Conservation (phyloP, 1,140 invertebrate genomes). For the Sitobion miscanthi region DNA sequence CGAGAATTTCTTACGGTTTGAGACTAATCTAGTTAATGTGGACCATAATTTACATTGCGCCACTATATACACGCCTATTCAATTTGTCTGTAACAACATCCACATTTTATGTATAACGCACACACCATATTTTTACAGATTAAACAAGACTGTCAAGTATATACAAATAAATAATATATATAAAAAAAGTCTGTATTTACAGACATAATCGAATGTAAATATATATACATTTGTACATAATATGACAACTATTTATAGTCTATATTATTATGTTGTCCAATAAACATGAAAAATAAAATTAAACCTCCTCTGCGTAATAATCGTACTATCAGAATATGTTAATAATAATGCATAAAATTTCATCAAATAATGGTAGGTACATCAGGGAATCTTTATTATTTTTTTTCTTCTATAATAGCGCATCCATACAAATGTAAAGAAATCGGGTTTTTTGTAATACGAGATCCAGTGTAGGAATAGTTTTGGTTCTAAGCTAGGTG, state of each 20-base stretch:
- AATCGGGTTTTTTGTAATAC: neutral
- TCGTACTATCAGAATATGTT: neutral
- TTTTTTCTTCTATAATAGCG: neutral
- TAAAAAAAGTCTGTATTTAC: neutral
- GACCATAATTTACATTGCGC: conserved; percentile 25
- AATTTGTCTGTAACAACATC: conserved; percentile 39
- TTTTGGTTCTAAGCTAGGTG: neutral
- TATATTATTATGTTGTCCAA: conserved; percentile 35
- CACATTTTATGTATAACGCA: neutral
- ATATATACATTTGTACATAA: neutral
- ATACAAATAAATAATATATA: neutral
- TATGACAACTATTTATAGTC: conserved; percentile 12
- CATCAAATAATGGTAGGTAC: neutral
- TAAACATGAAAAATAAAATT: conserved; percentile 33
- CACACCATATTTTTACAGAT: conserved; percentile 34
- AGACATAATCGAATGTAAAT: conserved; percentile 40
- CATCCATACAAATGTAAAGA: neutral
- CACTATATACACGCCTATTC: neutral
- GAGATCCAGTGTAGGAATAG: neutral
- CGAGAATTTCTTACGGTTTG: neutral
- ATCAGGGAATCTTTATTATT: neutral
- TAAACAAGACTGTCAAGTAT: neutral
- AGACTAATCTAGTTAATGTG: conserved; percentile 35
- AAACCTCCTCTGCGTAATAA: neutral
- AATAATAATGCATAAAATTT: neutral